Conservation (phyloP, 2,888 invertebrate genomes). For the Epinotia brunnichana region DNA sequence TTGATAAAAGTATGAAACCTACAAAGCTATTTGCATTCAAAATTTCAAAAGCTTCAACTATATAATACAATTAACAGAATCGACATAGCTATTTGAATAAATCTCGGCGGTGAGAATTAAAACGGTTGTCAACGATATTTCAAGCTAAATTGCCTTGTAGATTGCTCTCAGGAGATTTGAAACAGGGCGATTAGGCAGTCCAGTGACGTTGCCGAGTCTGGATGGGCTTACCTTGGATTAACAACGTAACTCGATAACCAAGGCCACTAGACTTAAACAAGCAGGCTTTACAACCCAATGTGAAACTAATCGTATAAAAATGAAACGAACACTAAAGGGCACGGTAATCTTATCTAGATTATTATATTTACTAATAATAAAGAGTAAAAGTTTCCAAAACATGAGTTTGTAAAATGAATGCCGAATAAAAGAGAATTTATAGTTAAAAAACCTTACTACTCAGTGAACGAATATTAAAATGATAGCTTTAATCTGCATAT, state of each 20-base stretch:
- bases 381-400: too few species aligned
- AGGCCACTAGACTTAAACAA: slow-evolving; percentile 2
- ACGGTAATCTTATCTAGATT: too few species aligned
- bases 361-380: too few species aligned
- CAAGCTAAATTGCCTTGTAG: slow-evolving; percentile 13
- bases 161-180: slow-evolving; percentile 21
- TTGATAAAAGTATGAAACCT: too few species aligned
- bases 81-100: background rate
- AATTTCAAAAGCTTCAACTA: background rate
- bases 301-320: background rate
- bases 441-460: too few species aligned
- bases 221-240: slow-evolving; percentile 29
- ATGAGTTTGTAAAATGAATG: too few species aligned
- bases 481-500: too few species aligned
- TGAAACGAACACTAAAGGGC: slow-evolving; percentile 1
- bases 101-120: background rate
- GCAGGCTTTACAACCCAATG: background rate
- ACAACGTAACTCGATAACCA: slow-evolving; percentile 12
- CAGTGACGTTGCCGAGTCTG: slow-evolving; percentile 18
- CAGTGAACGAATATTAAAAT: too few species aligned
- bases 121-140: slow-evolving; percentile 20
- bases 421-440: too few species aligned
- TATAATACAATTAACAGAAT: background rate
- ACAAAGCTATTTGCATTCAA: background rate
- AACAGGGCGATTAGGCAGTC: slow-evolving; percentile 18